Conservation (phyloP, 2,888 invertebrate species). For the Lapara coniferarum region DNA sequence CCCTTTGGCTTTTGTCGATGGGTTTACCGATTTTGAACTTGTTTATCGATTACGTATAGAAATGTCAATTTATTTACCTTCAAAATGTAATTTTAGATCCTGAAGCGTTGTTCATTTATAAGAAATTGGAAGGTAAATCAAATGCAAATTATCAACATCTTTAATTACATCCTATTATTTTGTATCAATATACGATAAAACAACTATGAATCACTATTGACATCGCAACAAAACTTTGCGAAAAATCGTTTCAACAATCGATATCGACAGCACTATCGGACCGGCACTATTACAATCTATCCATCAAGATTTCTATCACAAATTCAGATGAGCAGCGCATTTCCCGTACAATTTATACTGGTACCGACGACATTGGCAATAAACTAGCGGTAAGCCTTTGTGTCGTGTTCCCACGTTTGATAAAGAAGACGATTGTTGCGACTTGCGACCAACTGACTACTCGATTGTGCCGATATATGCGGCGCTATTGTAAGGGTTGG, state of each 20-base stretch:
- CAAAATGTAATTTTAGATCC: neutral
- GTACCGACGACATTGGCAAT: slow-evolving; percentile 60
- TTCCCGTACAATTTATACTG: slow-evolving; percentile 62
- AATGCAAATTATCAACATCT: no score
- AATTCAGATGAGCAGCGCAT: slow-evolving; percentile 63
- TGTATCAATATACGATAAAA: neutral
- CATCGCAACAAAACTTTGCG: neutral
- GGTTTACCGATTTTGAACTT: neutral
- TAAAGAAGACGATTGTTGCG: slow-evolving; percentile 58
- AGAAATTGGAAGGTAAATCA: no score
- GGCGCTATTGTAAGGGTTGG: neutral
- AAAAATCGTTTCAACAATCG: slow-evolving; percentile 3
- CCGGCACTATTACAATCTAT: slow-evolving; percentile 61
- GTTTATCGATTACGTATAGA: neutral
- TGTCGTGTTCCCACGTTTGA: slow-evolving; percentile 62
- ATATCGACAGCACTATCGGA: slow-evolving; percentile 41
- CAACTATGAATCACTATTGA: neutral
- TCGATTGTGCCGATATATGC: slow-evolving; percentile 30
- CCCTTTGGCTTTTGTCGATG: slow-evolving; percentile 39
- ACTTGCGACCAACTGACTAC: slow-evolving; percentile 26
- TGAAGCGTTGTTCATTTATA: no score
- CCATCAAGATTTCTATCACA: slow-evolving; percentile 69
- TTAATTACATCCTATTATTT: no score
- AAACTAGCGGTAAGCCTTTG: slow-evolving; percentile 63
- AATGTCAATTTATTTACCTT: neutral